Conservation (phyloP, 2,797 vertebrate genomes). For the Labeo calbasu region DNA sequence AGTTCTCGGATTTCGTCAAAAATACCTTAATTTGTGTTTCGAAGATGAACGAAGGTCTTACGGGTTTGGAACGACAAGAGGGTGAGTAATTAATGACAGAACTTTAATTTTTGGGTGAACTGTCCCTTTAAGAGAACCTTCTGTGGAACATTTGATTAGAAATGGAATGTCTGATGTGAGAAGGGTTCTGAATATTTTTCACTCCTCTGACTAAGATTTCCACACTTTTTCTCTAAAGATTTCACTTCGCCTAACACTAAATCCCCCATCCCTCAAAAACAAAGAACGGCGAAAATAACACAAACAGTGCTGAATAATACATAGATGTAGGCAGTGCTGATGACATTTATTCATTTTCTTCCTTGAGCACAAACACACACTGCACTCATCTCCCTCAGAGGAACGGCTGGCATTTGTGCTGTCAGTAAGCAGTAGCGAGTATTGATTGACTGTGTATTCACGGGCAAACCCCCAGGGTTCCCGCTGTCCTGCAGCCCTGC, state of each 20-base stretch:
- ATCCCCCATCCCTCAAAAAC: constrained; percentile 1
- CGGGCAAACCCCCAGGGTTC: constrained; percentile 43
- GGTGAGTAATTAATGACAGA: neutral
- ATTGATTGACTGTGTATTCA: constrained; percentile 54
- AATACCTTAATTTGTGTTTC: neutral
- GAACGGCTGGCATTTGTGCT: constrained; percentile 52
- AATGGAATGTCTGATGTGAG: neutral
- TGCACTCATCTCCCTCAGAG: constrained; percentile 49
- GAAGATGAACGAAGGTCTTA: neutral
- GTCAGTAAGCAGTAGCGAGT: constrained; percentile 47
- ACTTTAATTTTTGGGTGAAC: neutral
- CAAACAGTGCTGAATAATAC: constrained; percentile 50
- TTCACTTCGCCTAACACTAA: constrained; percentile 13
- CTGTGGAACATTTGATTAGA: neutral
- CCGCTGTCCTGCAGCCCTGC: constrained; percentile 41
- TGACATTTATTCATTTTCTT: constrained; percentile 52
- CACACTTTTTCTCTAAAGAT: constrained; percentile 9
- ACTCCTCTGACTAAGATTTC: constrained; percentile 22
- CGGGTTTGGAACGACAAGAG: neutral
- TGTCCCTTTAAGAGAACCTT: neutral
- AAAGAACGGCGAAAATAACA: constrained; percentile 34
- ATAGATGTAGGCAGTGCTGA: constrained; percentile 43
- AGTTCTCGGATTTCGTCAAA: neutral
- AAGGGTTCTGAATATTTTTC: constrained; percentile 5
- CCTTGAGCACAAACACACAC: constrained; percentile 36